Evolutionary conservation across 1,140 invertebrate genomes (phyloP).

Genomic region (Bathynomus jamesi): DNA sequence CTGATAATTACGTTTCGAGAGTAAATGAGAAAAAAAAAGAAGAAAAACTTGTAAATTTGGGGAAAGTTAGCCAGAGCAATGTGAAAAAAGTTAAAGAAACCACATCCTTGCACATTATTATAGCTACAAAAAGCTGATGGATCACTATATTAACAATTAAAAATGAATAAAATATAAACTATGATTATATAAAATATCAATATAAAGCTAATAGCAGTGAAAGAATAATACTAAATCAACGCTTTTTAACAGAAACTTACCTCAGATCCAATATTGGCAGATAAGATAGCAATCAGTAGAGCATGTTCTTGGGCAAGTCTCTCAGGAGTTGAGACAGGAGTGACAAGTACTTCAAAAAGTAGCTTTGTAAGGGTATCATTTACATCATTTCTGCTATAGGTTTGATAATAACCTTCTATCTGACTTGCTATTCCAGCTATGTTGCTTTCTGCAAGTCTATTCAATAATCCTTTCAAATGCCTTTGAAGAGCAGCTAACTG

Average conservation of each 20-base stretch:
- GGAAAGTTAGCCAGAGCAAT: too few species aligned
- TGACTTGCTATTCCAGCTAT: constrained; percentile 68
- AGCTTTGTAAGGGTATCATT: constrained; percentile 64
- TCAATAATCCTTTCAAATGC: constrained; percentile 78
- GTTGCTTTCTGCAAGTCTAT: constrained; percentile 79
- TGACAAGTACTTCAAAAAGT: constrained; percentile 59
- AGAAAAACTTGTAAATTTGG: too few species aligned
- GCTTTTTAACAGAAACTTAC: constrained; percentile 61
- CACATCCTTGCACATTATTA: too few species aligned
- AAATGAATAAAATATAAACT: too few species aligned
- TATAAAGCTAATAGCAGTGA: too few species aligned
- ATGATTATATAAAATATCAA: too few species aligned
- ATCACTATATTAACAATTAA: too few species aligned
- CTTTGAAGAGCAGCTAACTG: constrained; percentile 58
- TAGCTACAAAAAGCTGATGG: too few species aligned
- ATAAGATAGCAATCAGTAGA: constrained; percentile 70
- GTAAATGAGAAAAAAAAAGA: too few species aligned
- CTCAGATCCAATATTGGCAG: constrained; percentile 84
- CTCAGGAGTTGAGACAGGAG: constrained; percentile 59
- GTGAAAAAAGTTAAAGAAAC: too few species aligned
- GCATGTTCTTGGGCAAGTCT: constrained; percentile 73
- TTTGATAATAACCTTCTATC: constrained; percentile 55
- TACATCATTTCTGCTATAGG: constrained; percentile 70
- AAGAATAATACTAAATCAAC: too few species aligned
- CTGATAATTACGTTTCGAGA: too few species aligned